Base-by-base conservation (phyloP, 2,888 invertebrate species). In the Apotomis betuletana region DNA sequence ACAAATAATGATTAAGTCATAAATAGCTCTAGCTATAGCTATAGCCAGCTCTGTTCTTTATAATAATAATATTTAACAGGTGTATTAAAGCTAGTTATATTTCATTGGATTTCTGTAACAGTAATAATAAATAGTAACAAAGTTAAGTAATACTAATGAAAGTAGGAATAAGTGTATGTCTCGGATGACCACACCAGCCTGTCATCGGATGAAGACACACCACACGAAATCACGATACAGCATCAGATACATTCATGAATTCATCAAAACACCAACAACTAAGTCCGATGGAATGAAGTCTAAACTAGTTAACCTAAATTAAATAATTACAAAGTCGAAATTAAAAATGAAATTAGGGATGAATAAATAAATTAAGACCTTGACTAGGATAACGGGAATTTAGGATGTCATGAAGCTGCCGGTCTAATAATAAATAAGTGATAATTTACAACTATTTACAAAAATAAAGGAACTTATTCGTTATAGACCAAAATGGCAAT, bases 111-210 rank as follows among this genome's bases (percentile, higher is more conserved):
- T 89, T 87, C 80, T 83, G 85, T 87, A 92, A 93, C 91, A 90
- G 83, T 85, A 82, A 87, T 92, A 92, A 88, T 90, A 93, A 92
- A 92, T 93, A 93, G 91, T 90, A 93, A 93, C 92, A 93, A 92
- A 92, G 85, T 87, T 83, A 82, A 87, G 86, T 87, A 87, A 90
- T 88, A 89, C 86, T 90, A 90, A 85, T 83, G 87, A 87, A 89
- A 88, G 81, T 90, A 91, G 88, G 88, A 90, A 88, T 88, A 88
- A 89, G 87, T 86, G 81, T 89, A 89, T 87, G 88, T 44, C 46
- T 55, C 67, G 51, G 46, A 46, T 57, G 57, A 65, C 64, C 52
- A 44, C 41, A 63, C 36, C 27, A 65, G 58, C 58, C 5, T 38
- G 65, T 57, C 65, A 65, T 75, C 9, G 60, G 72, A 74, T 75